Evolutionary conservation across 2,797 vertebrate species (phyloP), one percentile per base, ranked within the genome.

Genomic region (Mormyrus hasselquistii): DNA sequence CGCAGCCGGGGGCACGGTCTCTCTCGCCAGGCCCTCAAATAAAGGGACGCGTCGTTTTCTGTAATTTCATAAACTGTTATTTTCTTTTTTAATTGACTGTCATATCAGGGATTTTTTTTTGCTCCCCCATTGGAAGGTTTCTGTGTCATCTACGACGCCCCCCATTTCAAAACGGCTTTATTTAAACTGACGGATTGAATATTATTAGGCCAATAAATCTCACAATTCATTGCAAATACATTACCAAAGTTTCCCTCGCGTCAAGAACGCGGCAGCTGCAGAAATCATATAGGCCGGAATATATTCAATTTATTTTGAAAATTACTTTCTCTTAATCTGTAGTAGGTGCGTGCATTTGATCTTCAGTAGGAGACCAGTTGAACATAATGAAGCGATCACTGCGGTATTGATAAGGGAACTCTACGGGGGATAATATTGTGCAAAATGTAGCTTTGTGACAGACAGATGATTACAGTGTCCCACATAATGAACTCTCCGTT

Each of bases 331-430:
- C n/a, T 79, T 79, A 12, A n/a, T 41, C 6, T 79, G 73, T 44
- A 79, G 38, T 79, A 47, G 41, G 76, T 82, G 76, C 41, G 19
- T 82, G 22, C 76, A 19, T 47, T 41, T 44, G 3, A n/a, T 47
- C 47, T 85, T 52, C 47, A 25, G n/a, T 84, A 22, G 29, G 22
- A 93, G 95, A 92, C 93, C 95, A 95, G 94, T 93, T 96, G 94
- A 93, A 93, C 94, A 93, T 96, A 95, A 96, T 95, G 94, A 96
- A 96, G 95, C 93, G 94, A 90, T 93, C 93, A 93, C 92, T 90
- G 92, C 91, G 93, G 86, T 94, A 94, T 94, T 93, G 94, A 94
- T 94, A 95, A 95, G 95, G 95, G 91, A 90, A 85, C 89, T 90
- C 90, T 91, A 92, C 91, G 88, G 90, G 92, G 92, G 91, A 90